Conservation (phyloP, 2,888 invertebrate species). For the Iselma pallidipennis region DNA sequence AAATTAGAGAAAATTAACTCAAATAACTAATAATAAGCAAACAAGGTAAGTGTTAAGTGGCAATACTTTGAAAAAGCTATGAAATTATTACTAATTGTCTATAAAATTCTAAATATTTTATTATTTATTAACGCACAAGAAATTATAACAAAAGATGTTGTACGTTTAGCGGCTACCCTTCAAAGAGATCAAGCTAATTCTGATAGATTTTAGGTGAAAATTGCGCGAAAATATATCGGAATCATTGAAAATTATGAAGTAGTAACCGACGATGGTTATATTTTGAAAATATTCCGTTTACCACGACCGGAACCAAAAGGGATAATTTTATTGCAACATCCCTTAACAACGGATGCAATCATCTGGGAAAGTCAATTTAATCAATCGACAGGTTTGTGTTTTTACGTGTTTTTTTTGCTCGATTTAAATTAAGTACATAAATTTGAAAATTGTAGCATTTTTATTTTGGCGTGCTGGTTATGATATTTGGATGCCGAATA, state of each 20-base stretch:
- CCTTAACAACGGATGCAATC: constrained; percentile 17
- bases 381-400: constrained; percentile 13
- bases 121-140: too few relatives aligned
- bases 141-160: too few relatives aligned
- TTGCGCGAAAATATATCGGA: constrained; percentile 11
- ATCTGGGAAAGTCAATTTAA: constrained; percentile 16
- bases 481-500: constrained; percentile 28
- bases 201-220: constrained; percentile 5
- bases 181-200: too few relatives aligned
- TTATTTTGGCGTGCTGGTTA: constrained; percentile 21
- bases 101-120: too few relatives aligned
- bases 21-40: too few relatives aligned
- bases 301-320: constrained; percentile 19
- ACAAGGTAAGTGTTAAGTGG: too few relatives aligned
- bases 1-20: too few relatives aligned
- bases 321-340: constrained; percentile 25
- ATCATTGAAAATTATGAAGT: constrained; percentile 8
- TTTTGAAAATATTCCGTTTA: constrained; percentile 20
- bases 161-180: too few relatives aligned
- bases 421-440: background rate
- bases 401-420: background rate
- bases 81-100: too few relatives aligned
- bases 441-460: constrained; percentile 14
- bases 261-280: constrained; percentile 27
- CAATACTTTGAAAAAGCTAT: too few relatives aligned